Conservation (phyloP, 2,113 vertebrate genomes). For the Pachyramphus minor region DNA sequence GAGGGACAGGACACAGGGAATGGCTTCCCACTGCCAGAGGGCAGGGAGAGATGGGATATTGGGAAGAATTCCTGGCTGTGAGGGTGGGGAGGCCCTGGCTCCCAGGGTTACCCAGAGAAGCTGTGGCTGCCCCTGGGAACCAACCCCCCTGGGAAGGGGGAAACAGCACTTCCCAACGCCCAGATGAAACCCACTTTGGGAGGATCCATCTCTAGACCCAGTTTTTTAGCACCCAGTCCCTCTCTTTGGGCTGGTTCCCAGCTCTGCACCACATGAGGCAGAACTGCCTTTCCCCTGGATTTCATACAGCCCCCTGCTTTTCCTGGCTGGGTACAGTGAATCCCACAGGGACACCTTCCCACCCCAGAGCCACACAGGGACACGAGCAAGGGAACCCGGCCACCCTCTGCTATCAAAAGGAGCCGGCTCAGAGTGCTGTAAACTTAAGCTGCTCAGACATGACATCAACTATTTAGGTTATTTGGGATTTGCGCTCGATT, state of each 20-base stretch:
- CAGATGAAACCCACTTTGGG: neutral
- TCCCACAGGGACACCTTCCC: neutral
- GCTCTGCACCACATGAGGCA: fast-evolving
- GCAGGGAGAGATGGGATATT: fast-evolving
- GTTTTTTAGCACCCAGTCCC: neutral
- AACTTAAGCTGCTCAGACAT: constrained; percentile 48
- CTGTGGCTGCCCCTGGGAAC: neutral
- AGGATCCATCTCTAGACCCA: neutral
- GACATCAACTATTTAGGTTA: constrained; percentile 65
- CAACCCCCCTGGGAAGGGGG: neutral
- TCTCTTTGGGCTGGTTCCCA: neutral
- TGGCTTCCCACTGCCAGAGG: neutral
- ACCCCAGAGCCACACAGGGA: neutral
- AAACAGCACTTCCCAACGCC: neutral
- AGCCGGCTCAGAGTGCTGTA: neutral
- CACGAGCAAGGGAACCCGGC: neutral
- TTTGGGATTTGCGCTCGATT: constrained; percentile 34
- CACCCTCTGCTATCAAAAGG: neutral
- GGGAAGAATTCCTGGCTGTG: fast-evolving
- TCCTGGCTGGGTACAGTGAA: neutral
- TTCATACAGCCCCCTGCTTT: neutral
- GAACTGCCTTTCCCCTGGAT: neutral
- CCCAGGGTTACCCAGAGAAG: neutral
- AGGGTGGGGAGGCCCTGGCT: fast-evolving
- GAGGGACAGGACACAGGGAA: neutral